Base-by-base conservation (phyloP, 2,797 vertebrate genomes). In the Mormyrus hasselquistii region DNA sequence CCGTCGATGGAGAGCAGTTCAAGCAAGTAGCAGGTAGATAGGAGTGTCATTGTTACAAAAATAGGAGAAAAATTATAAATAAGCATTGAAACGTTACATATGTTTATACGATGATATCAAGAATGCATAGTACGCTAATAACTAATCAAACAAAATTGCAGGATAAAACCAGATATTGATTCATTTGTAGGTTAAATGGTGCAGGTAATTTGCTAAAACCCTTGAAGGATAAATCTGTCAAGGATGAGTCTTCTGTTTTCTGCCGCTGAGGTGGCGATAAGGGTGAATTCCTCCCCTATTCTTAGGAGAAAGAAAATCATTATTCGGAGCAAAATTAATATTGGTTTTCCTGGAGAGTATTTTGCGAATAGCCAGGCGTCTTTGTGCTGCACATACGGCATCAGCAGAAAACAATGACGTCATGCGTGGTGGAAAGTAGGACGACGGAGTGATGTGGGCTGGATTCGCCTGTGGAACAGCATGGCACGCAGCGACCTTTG, bases 371-470 rank as follows among this genome's bases (percentile, higher is more conserved):
- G 47, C 19, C 47, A 14, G n/a, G 6, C 65, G 25, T 4, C 25
- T 73, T 49, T 52, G 57, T 38, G 59, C 57, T 3, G 55, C 0
- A 0, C n/a, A 8, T 47, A 41, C 38, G n/a, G 47, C 25, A 73
- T 69, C 47, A 69, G 82, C 83, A 86, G 7, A 86, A 89, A 89
- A 89, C 88, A 52, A 47, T 85, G 88, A 89, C 88, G 86, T 89
- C 88, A 89, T 89, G 25, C n/a, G 4, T 73, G 59, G 44, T 25
- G 55, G 50, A 82, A 62, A 88, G 34, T 79, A 88, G 82, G 85
- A 57, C 86, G 88, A 90, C 89, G 93, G 92, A 91, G 90, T 93
- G 93, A 94, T 92, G 89, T 91, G 89, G 90, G 91, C 90, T 94
- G 91, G 95, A 94, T 93, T 94, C 93, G 92, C 93, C 88, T 88